Conservation (phyloP, 2,113 vertebrate species). For the Poecile atricapillus region DNA sequence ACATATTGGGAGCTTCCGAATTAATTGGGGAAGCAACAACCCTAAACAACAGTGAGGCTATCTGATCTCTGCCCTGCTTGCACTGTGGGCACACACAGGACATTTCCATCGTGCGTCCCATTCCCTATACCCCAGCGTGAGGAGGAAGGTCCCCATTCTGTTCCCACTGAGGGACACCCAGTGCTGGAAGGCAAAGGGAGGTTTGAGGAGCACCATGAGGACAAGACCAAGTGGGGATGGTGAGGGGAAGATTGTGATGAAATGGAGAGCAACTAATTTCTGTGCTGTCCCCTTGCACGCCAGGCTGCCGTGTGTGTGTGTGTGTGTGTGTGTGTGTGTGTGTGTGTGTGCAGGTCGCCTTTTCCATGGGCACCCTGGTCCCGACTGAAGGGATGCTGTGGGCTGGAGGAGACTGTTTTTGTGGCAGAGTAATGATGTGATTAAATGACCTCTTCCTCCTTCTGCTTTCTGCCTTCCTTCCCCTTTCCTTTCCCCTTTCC, state of each 20-base stretch:
- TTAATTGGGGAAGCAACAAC: neutral
- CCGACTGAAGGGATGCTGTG: accelerated
- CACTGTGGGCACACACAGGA: neutral
- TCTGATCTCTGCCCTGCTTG: neutral
- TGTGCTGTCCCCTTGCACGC: neutral
- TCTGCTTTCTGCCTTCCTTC: neutral
- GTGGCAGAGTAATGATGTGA: slow-evolving; percentile 77
- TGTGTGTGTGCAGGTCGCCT: neutral
- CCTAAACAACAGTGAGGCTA: neutral
- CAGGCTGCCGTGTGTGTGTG: neutral
- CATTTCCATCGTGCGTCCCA: neutral
- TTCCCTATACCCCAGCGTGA: neutral
- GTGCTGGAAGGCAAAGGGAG: neutral
- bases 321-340: neutral
- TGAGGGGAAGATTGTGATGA: neutral
- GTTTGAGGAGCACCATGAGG: neutral
- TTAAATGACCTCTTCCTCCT: slow-evolving; percentile 77
- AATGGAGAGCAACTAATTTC: neutral
- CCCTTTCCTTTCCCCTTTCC: neutral
- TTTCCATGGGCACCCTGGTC: neutral
- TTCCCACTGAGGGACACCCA: neutral
- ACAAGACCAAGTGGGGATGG: neutral
- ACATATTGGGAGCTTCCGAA: neutral
- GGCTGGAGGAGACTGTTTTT: slow-evolving; percentile 48
- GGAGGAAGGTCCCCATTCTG: neutral